Percentiles rank a stretch among this genome's conserved stretches.
Conservation (phyloP, 2,888 invertebrate species). For the Timandra comae region DNA sequence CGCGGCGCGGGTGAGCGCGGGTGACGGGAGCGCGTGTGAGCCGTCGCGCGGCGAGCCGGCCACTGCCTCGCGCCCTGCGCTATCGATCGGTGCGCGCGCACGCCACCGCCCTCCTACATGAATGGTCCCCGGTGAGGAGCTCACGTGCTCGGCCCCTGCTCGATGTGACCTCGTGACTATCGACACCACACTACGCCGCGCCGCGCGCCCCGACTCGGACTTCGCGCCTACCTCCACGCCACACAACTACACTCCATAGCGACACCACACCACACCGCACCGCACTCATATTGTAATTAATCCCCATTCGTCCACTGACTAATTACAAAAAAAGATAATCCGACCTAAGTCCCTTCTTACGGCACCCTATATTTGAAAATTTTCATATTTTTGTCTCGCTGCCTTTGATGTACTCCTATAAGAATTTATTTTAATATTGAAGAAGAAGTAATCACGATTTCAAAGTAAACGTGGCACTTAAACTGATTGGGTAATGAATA, state of each 20-base stretch:
- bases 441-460: no score
- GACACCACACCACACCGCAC: neutral
- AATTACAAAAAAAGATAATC: slow-evolving; percentile 17
- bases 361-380: slow-evolving; percentile 1
- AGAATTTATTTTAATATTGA: no score
- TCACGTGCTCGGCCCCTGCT: slow-evolving; percentile 61
- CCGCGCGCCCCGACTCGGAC: neutral
- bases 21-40: slow-evolving; percentile 52
- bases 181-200: slow-evolving; percentile 23
- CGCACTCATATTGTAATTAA: slow-evolving; percentile 13
- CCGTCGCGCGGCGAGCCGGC: slow-evolving; percentile 63
- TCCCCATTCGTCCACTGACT: slow-evolving; percentile 14
- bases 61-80: slow-evolving; percentile 51
- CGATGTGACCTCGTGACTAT: slow-evolving; percentile 35
- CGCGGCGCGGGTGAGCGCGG: slow-evolving; percentile 60
- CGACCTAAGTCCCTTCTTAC: slow-evolving; percentile 10
- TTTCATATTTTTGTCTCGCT: neutral
- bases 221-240: neutral
- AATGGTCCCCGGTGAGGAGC: slow-evolving; percentile 66
- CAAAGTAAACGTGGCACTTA: no score
- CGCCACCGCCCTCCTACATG: slow-evolving; percentile 58
- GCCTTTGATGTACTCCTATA: no score
- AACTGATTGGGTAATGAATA: no score
- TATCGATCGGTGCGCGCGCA: slow-evolving; percentile 65
- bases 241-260: neutral